phyloP scores from a whole-genome alignment of 1,140 invertebrate species.

The Drosophila kikkawai region DNA sequence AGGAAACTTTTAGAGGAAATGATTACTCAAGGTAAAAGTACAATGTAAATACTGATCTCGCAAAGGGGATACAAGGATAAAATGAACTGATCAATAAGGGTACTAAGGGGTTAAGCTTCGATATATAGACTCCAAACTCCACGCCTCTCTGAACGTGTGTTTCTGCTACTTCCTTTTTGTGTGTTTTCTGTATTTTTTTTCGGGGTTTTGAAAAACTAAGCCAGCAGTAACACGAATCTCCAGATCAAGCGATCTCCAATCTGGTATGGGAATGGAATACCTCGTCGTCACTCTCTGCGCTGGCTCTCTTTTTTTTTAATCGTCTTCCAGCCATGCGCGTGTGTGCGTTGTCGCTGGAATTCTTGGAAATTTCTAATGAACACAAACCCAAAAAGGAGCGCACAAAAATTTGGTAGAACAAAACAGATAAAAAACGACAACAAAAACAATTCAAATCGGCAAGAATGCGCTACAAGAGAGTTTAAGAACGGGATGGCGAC shows the following conservation, averaged over 20 bases:
- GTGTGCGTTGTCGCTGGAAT: constrained; percentile 66
- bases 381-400: constrained; percentile 80
- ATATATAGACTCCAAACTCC: background rate
- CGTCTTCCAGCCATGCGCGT: constrained; percentile 33
- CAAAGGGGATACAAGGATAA: background rate
- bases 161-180: constrained; percentile 22
- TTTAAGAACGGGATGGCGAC: constrained; percentile 23
- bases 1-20: no score
- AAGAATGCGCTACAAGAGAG: constrained; percentile 70
- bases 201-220: constrained; percentile 74
- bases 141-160: constrained; percentile 18
- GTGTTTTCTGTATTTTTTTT: constrained; percentile 3
- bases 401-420: constrained; percentile 74
- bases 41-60: background rate
- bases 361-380: constrained; percentile 82
- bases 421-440: constrained; percentile 26
- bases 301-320: background rate
- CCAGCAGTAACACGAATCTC: constrained; percentile 79
- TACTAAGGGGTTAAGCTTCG: background rate
- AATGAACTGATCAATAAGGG: background rate
- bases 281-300: constrained; percentile 1
- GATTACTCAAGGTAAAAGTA: background rate
- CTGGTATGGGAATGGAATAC: constrained; percentile 19
- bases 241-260: constrained; percentile 17
- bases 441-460: constrained; percentile 41